Evolutionary conservation across 2,888 invertebrate genomes (phyloP).

Genomic region (Spialia ferax): DNA sequence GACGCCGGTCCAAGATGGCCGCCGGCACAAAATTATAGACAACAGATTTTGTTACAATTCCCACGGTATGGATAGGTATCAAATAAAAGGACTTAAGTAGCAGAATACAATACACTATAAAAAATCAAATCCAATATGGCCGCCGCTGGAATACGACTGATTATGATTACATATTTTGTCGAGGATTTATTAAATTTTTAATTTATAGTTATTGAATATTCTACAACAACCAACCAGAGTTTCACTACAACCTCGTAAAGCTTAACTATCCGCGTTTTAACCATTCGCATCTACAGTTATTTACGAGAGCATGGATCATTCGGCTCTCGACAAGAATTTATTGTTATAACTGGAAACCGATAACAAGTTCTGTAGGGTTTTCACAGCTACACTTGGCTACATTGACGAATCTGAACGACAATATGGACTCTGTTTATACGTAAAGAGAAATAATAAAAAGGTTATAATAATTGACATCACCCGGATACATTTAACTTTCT

Average conservation of each 20-base stretch:
- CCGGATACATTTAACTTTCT: no score
- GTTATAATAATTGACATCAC: not conserved
- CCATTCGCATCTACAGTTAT: slow-evolving; percentile 9
- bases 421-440: not conserved
- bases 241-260: not conserved
- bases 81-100: no score
- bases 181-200: no score
- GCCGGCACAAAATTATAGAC: no score
- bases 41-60: no score
- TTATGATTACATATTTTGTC: no score
- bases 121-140: no score
- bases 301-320: slow-evolving; percentile 4
- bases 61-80: no score
- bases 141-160: no score
- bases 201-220: not conserved
- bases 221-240: not conserved
- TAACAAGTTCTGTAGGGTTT: slow-evolving; percentile 1
- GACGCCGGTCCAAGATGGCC: no score
- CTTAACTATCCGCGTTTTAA: not conserved
- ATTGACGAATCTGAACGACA: not conserved
- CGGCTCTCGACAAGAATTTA: not conserved
- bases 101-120: no score
- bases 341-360: slow-evolving; percentile 3
- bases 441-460: not conserved
- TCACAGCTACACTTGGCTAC: not conserved